These are phyloP conservation scores for Conops quadrifasciatus DNA, from an alignment of 2,888 invertebrate genomes.

Conservation along the genomic window DNA sequence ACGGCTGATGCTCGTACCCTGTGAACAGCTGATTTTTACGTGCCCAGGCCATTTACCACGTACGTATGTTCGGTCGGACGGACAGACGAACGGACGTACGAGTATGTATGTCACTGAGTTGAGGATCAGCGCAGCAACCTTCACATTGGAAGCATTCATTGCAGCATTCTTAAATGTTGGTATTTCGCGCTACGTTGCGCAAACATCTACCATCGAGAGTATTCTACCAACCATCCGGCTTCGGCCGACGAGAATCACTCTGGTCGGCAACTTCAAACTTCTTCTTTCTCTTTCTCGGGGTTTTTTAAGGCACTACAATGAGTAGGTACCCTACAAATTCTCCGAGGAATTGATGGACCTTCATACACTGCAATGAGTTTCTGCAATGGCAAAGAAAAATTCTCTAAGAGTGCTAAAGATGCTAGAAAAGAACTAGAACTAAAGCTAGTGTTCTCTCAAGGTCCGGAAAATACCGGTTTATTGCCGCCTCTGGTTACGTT, in stretches of 20 bases:
- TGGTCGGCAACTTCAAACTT: conserved; percentile 13
- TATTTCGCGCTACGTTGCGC: conserved; percentile 22
- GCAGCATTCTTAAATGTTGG: conserved; percentile 17
- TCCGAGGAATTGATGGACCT: too few relatives aligned
- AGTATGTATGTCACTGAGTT: conserved; percentile 17
- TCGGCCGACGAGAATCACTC: neutral
- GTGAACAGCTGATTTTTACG: conserved; percentile 23
- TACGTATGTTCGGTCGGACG: too few relatives aligned
- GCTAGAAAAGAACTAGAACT: too few relatives aligned
- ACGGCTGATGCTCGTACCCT: neutral
- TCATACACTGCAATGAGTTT: neutral
- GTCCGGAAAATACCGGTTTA: too few relatives aligned
- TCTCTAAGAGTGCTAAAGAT: neutral
- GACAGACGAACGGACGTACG: neutral
- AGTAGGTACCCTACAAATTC: neutral
- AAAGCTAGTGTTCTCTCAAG: too few relatives aligned
- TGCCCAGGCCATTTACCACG: too few relatives aligned
- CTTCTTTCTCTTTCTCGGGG: neutral
- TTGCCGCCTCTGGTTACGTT: too few relatives aligned
- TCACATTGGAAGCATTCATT: conserved; percentile 4
- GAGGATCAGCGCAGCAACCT: conserved; percentile 8
- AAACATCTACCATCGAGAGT: conserved; percentile 12
- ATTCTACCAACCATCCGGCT: neutral
- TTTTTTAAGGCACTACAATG: neutral
- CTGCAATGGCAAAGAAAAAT: neutral